Percentiles rank a stretch among this genome's conserved stretches.
phyloP scores from a whole-genome alignment of 1,140 invertebrate genomes.

The Solenopsis invicta region DNA sequence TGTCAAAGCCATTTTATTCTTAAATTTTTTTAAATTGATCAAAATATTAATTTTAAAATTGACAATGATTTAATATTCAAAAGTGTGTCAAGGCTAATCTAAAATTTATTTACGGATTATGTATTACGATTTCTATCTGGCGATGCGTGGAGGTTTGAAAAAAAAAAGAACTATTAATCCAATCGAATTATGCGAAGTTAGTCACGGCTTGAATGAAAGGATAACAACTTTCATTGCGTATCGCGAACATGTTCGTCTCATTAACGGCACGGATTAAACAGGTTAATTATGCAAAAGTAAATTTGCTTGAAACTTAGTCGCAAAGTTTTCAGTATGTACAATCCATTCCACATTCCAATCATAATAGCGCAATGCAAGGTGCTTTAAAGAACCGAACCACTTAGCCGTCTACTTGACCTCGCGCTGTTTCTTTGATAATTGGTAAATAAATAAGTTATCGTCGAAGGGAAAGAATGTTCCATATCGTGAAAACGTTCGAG shows the following conservation, averaged over 20 bases:
- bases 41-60: slow-evolving; percentile 1
- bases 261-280: background rate
- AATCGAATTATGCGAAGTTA: slow-evolving; percentile 7
- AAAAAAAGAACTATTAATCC: background rate
- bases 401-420: slow-evolving; percentile 7
- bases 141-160: background rate
- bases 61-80: background rate
- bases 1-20: background rate
- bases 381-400: background rate
- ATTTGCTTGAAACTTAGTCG: background rate
- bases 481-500: background rate
- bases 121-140: background rate
- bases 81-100: background rate
- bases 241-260: background rate
- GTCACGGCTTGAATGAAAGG: background rate
- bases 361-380: background rate
- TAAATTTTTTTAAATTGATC: background rate
- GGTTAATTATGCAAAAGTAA: slow-evolving; percentile 11
- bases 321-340: background rate
- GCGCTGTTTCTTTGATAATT: slow-evolving; percentile 20
- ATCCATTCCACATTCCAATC: slow-evolving; percentile 31
- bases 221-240: slow-evolving; percentile 24
- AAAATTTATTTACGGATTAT: background rate
- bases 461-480: background rate
- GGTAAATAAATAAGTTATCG: background rate